Percentiles rank a stretch among this genome's conserved stretches.
These are phyloP conservation scores for Menidia beryllina DNA, from an alignment of 2,113 vertebrate species.

Conservation along the genomic window DNA sequence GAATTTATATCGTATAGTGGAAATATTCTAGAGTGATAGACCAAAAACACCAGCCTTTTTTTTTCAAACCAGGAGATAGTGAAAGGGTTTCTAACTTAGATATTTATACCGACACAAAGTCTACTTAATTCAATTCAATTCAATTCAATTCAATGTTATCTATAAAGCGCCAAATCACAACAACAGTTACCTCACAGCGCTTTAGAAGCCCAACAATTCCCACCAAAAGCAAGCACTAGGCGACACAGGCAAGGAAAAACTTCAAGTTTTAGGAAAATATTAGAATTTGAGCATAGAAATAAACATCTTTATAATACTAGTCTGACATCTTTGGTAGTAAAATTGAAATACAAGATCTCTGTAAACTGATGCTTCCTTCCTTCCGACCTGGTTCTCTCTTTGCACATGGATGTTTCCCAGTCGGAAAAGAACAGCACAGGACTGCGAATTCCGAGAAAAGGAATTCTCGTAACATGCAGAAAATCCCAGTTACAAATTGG, in stretches of 20 bases:
- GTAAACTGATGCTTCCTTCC: neutral
- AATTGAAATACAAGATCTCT: neutral
- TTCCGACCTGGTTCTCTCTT: neutral
- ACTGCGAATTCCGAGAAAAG: too few relatives aligned
- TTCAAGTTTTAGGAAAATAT: too few relatives aligned
- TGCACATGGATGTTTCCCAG: neutral
- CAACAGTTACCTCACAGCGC: neutral
- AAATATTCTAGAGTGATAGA: neutral
- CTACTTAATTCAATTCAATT: too few relatives aligned
- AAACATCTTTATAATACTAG: too few relatives aligned
- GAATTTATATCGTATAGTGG: neutral
- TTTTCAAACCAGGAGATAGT: neutral
- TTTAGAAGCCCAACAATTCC: neutral
- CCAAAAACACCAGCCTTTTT: neutral
- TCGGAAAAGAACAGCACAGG: neutral
- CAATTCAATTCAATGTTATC: too few relatives aligned
- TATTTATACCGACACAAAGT: too few relatives aligned
- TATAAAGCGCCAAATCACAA: too few relatives aligned
- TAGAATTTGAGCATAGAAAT: too few relatives aligned
- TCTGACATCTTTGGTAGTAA: too few relatives aligned
- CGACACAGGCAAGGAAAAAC: too few relatives aligned
- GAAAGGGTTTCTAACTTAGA: neutral
- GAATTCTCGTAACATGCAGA: too few relatives aligned
- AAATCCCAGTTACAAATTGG: too few relatives aligned
- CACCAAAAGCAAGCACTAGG: neutral